Conservation (phyloP, 2,113 vertebrate species). For the Ifrita kowaldi region DNA sequence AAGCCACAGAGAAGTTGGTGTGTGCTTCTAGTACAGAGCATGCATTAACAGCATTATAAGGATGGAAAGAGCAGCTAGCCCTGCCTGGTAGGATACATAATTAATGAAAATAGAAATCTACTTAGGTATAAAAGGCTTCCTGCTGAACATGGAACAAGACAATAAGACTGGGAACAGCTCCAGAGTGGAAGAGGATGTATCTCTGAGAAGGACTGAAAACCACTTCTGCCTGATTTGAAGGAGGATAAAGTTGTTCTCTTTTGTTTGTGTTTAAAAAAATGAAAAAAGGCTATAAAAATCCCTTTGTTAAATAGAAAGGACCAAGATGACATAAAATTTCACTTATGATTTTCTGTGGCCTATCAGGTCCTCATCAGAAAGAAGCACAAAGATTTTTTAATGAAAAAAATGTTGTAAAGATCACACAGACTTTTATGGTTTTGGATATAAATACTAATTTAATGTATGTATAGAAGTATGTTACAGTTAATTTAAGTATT, state of each 20-base stretch:
- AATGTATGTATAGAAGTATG: not conserved
- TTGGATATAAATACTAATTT: not conserved
- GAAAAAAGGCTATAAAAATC: not conserved
- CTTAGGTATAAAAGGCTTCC: not conserved
- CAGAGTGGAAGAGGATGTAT: not conserved
- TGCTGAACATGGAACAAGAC: not conserved
- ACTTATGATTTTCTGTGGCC: not conserved
- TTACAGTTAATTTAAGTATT: not conserved
- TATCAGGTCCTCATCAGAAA: not conserved
- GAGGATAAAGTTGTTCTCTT: not conserved
- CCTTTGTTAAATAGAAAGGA: not conserved
- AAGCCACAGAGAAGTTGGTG: not conserved
- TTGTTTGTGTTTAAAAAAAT: not conserved
- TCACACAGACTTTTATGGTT: not conserved
- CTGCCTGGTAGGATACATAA: not conserved
- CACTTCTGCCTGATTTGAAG: not conserved
- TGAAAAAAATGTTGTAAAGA: not conserved
- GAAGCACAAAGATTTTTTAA: not conserved
- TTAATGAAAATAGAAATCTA: not conserved
- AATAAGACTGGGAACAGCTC: not conserved
- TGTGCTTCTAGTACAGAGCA: not conserved
- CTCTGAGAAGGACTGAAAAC: not conserved
- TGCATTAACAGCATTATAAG: not conserved
- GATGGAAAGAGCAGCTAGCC: not conserved
- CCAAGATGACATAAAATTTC: not conserved